Conservation (phyloP, 2,888 invertebrate species). For the Homarus gammarus region DNA sequence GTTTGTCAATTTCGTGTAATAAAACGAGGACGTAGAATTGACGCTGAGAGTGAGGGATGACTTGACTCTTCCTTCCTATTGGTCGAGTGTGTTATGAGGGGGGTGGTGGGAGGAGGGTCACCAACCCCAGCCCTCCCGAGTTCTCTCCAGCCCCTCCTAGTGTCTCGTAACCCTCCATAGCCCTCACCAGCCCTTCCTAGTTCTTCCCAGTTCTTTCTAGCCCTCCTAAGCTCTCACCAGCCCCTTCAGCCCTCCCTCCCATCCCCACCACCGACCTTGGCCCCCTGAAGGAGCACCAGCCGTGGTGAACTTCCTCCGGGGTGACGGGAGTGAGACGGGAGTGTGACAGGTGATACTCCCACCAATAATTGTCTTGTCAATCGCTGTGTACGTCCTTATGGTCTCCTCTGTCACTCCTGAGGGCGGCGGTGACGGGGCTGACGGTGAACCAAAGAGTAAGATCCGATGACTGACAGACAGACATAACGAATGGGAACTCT, state of each 20-base stretch:
- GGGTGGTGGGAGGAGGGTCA: no score
- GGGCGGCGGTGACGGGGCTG: constrained; percentile 17
- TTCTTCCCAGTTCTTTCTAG: no score
- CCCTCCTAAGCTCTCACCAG: no score
- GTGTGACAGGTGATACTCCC: constrained; percentile 15
- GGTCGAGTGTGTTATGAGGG: no score
- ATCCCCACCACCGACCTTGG: neutral
- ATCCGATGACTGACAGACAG: neutral
- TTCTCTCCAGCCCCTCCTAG: no score
- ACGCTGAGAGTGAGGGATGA: neutral
- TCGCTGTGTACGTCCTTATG: neutral
- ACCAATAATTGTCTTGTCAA: constrained; percentile 19
- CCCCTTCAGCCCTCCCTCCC: neutral
- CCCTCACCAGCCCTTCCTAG: no score
- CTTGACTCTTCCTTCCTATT: neutral
- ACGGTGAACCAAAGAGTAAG: neutral
- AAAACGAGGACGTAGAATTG: neutral
- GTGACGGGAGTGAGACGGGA: neutral
- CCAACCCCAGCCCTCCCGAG: no score
- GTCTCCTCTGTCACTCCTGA: constrained; percentile 2
- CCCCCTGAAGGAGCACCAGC: no score
- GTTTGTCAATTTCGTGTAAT: neutral
- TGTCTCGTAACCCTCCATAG: no score
- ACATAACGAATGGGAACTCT: neutral
- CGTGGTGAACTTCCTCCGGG: neutral